Evolutionary conservation across 2,888 invertebrate species (phyloP).

Genomic region (Colostygia pectinataria): DNA sequence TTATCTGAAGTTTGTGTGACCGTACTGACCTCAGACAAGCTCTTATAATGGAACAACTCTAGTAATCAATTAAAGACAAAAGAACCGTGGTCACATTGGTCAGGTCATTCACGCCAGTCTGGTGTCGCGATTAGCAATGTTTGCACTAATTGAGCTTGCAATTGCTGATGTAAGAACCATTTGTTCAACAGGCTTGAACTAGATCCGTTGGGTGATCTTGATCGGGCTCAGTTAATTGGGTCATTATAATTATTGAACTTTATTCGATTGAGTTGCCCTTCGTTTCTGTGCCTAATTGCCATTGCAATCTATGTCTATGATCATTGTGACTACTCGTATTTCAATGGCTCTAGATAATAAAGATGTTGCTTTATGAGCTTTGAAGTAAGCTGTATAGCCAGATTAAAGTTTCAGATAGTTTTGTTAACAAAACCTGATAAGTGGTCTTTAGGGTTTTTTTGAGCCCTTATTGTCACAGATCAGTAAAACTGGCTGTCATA

Average conservation of each 20-base stretch:
- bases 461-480: no score
- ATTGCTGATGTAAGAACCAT: slow-evolving; percentile 34
- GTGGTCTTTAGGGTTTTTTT: no score
- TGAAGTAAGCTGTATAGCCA: no score
- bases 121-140: slow-evolving; percentile 64
- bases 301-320: slow-evolving; percentile 21
- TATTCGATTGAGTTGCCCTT: slow-evolving; percentile 22
- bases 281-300: slow-evolving; percentile 24
- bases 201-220: slow-evolving; percentile 39
- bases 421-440: no score
- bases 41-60: background rate
- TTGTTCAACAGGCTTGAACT: slow-evolving; percentile 36
- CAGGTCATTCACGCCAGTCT: slow-evolving; percentile 68
- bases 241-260: slow-evolving; percentile 44
- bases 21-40: background rate
- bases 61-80: slow-evolving; percentile 15
- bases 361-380: no score
- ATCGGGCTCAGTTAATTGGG: slow-evolving; percentile 62
- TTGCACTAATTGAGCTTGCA: slow-evolving; percentile 49
- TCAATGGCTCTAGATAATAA: no score
- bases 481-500: background rate
- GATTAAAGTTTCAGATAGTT: no score
- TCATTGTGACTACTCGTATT: slow-evolving; percentile 19
- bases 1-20: background rate
- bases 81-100: slow-evolving; percentile 33